Conservation (phyloP, 2,888 invertebrate species). For the Allacma fusca region DNA sequence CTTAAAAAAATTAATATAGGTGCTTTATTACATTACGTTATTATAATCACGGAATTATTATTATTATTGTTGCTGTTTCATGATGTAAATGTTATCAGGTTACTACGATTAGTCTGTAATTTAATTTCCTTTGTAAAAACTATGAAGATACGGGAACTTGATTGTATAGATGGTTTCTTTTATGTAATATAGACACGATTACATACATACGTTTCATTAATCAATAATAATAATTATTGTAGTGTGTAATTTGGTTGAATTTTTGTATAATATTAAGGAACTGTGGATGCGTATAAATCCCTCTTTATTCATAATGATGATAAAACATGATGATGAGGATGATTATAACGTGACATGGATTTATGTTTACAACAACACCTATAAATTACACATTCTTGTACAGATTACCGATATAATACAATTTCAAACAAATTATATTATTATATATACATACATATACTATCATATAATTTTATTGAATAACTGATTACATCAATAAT, state of each 20-base stretch:
- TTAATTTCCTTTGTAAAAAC: background rate
- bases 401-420: conserved; percentile 24
- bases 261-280: background rate
- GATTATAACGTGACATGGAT: conserved; percentile 11
- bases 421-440: conserved; percentile 33
- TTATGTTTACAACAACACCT: conserved; percentile 22
- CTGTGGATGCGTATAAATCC: background rate
- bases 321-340: conserved; percentile 11
- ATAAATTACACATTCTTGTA: conserved; percentile 34
- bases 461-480: conserved; percentile 29
- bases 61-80: conserved; percentile 17
- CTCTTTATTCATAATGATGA: conserved; percentile 1
- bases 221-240: too few relatives aligned
- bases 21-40: conserved; percentile 10
- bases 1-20: conserved; percentile 22
- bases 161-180: too few relatives aligned
- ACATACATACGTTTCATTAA: too few relatives aligned
- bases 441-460: conserved; percentile 30
- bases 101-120: conserved; percentile 2
- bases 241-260: too few relatives aligned
- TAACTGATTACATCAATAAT: conserved; percentile 11
- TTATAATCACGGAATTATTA: background rate
- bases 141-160: too few relatives aligned
- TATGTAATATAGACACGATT: too few relatives aligned
- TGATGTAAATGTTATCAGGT: background rate